These are phyloP conservation scores for Pelosia muscerda DNA, from an alignment of 2,888 invertebrate genomes.

Conservation along the genomic window DNA sequence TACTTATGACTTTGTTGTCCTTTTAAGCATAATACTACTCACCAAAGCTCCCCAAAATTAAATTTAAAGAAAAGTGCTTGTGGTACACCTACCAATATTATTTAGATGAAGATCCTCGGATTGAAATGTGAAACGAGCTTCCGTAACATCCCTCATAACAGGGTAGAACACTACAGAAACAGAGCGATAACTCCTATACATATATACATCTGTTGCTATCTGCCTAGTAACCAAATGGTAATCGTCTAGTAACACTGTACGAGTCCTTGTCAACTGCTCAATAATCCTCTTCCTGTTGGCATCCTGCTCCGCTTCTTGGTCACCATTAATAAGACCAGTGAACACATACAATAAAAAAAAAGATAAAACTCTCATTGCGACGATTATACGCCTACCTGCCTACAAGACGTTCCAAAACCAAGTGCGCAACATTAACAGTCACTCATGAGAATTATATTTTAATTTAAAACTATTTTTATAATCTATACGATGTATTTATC, in stretches of 20 bases:
- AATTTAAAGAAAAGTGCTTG: conserved; percentile 33
- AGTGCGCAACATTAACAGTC: conserved; percentile 30
- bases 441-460: conserved; percentile 20
- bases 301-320: conserved; percentile 74
- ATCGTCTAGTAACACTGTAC: conserved; percentile 74
- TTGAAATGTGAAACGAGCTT: conserved; percentile 81
- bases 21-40: neutral
- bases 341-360: conserved; percentile 71
- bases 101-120: conserved; percentile 83
- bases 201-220: conserved; percentile 80
- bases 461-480: conserved; percentile 28
- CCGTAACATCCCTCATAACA: conserved; percentile 74
- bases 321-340: conserved; percentile 68
- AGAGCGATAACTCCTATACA: conserved; percentile 81
- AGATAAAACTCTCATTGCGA: conserved; percentile 72
- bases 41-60: neutral
- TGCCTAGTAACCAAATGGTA: conserved; percentile 81
- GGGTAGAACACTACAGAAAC: conserved; percentile 81
- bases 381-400: conserved; percentile 64
- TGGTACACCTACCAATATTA: conserved; percentile 76
- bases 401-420: conserved; percentile 37
- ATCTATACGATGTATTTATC: conserved; percentile 19
- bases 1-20: neutral
- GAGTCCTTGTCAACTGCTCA: conserved; percentile 75
- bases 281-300: conserved; percentile 73